A percentile compares a stretch with the other conserved stretches of the same genome.
Evolutionary conservation across 2,888 invertebrate genomes (phyloP).

Genomic region (Orchesellides sinensis): DNA sequence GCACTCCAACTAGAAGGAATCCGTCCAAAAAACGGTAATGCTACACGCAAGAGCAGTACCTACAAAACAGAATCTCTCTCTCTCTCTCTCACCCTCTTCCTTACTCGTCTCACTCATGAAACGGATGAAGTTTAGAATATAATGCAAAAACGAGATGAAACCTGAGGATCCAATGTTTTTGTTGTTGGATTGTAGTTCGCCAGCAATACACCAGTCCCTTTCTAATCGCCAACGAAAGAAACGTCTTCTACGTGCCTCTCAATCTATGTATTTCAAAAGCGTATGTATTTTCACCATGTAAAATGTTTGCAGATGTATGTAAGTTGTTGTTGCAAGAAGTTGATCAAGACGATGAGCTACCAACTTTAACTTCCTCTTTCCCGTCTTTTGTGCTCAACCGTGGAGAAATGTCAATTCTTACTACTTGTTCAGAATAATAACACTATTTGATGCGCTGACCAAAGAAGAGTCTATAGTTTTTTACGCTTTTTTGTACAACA

Average conservation of each 20-base stretch:
- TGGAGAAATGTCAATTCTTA: no score
- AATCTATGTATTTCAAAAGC: no score
- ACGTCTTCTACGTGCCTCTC: no score
- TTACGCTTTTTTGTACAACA: no score
- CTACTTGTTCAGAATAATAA: no score
- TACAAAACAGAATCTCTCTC: constrained; percentile 37
- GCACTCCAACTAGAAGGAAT: constrained; percentile 46
- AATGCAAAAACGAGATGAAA: constrained; percentile 3
- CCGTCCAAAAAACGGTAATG: constrained; percentile 51
- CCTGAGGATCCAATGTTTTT: constrained; percentile 17
- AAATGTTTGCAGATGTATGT: background rate
- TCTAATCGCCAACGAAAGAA: no score
- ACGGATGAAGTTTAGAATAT: background rate
- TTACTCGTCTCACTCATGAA: background rate
- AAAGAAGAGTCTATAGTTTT: no score
- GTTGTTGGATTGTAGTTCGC: background rate
- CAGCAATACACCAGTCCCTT: background rate
- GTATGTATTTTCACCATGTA: background rate
- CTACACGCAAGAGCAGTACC: constrained; percentile 63
- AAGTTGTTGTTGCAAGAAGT: no score
- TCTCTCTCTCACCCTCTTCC: background rate
- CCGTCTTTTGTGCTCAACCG: no score
- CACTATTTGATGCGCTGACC: no score
- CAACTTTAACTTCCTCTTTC: no score
- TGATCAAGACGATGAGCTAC: no score